Evolutionary conservation across 2,797 vertebrate species (phyloP), one percentile per base, ranked within the genome.

Genomic region (Huso huso): DNA sequence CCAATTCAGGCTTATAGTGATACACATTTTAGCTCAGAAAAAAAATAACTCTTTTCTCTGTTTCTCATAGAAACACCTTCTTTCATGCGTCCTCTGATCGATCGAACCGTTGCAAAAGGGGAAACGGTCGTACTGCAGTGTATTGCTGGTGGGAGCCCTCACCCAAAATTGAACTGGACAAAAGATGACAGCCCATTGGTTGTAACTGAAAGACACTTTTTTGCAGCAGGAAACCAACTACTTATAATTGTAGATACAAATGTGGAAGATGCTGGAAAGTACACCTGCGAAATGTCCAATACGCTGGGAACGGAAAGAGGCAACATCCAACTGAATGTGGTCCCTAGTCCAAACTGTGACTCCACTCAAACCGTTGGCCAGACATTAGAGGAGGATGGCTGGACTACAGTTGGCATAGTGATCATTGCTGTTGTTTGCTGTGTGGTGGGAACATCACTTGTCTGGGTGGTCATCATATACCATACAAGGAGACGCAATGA

Each of bases 381-480:
- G 0, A 86, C 87, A 0, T 64, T 91, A 0, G 91, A 92, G 0
- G 90, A 92, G 4, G 95, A 97, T 1, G 92, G 92, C 6, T 97
- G 95, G 95, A 92, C 93, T 73, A 98, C 95, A 0, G 93, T 95
- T 79, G 97, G 97, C 13, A 92, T 99, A 1, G 95, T 99, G 69
- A 95, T 99, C 83, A 98, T 99, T 67, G 95, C 93, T 0, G 95
- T 99, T 80, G 96, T 99, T 67, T 99, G 96, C 87, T 99, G 96
- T 48, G 96, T 99, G 77, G 96, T 99, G 76, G 96, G 95, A 71
- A 99, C 96, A 2, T 99, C 96, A 0, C 86, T 99, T 11, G 95
- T 99, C 67, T 99, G 96, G 96, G 96, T 99, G 81, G 90, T 97
- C 80, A 97, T 99, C 82, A 99, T 99, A 73, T 99, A 99, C 84